A percentile compares a stretch with the other conserved stretches of the same genome.
Conservation (phyloP, 2,888 invertebrate genomes). For the Chloroclystis v-ata region DNA sequence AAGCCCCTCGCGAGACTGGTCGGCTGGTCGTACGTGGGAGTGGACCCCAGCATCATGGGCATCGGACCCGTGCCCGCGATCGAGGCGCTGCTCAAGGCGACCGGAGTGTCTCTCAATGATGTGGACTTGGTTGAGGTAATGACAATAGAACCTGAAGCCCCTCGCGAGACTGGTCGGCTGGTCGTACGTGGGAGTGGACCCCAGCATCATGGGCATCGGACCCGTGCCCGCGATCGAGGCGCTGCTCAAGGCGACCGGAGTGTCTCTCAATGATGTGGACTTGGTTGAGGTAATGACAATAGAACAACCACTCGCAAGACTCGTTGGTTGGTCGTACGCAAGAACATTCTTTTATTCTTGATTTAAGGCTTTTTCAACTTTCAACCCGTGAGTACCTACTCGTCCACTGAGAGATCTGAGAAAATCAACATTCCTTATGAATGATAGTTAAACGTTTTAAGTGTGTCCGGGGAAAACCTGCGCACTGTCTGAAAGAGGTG, state of each 20-base stretch:
- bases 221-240: slow-evolving; percentile 96
- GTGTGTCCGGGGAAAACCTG: too few species aligned
- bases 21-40: slow-evolving; percentile 95
- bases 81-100: slow-evolving; percentile 86
- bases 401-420: too few species aligned
- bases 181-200: slow-evolving; percentile 96
- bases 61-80: slow-evolving; percentile 98
- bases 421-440: too few species aligned
- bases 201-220: slow-evolving; percentile 98
- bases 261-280: slow-evolving; percentile 91
- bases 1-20: slow-evolving; percentile 94
- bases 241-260: slow-evolving; percentile 87
- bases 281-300: slow-evolving; percentile 86
- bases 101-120: slow-evolving; percentile 88
- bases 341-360: too few species aligned
- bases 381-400: too few species aligned
- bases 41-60: slow-evolving; percentile 98
- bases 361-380: too few species aligned
- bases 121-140: slow-evolving; percentile 94
- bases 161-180: slow-evolving; percentile 94
- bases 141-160: slow-evolving; percentile 81
- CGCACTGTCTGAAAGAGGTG: too few species aligned
- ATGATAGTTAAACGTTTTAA: too few species aligned
- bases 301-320: slow-evolving; percentile 87
- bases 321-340: slow-evolving; percentile 94